Percentiles rank a stretch among this genome's conserved stretches.
Evolutionary conservation across 2,888 invertebrate genomes (phyloP).

Genomic region (Agapostemon virescens): DNA sequence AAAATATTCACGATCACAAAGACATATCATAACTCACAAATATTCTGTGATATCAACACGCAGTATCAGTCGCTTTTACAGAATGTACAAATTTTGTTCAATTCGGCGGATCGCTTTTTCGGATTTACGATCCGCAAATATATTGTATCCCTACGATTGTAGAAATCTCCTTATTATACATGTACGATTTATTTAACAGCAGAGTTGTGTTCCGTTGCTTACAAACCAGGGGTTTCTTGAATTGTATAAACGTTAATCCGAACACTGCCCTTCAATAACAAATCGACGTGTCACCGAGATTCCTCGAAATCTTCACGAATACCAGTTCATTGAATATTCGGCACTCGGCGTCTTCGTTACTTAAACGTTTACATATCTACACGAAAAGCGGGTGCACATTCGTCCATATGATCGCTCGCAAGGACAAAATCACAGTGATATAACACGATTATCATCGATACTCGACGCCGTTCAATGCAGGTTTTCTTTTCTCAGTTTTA

Average conservation of each 20-base stretch:
- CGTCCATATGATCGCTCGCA: conserved; percentile 41
- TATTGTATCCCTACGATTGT: conserved; percentile 19
- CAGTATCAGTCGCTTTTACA: conserved; percentile 24
- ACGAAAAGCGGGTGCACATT: conserved; percentile 45
- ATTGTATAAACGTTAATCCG: conserved; percentile 53
- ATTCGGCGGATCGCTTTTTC: conserved; percentile 23
- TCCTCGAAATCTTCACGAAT: conserved; percentile 25
- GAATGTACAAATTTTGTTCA: conserved; percentile 48
- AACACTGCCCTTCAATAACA: conserved; percentile 57
- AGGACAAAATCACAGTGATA: conserved; percentile 55
- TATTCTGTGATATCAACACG: conserved; percentile 20
- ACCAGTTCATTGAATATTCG: conserved; percentile 24
- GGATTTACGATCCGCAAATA: conserved; percentile 1
- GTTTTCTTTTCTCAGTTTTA: conserved; percentile 3
- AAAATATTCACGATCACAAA: conserved; percentile 43
- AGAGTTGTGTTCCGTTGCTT: conserved; percentile 33
- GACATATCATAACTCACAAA: conserved; percentile 17
- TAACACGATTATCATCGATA: conserved; percentile 17
- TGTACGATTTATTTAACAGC: conserved; percentile 58
- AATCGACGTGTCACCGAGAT: conserved; percentile 39
- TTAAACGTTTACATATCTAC: conserved; percentile 48
- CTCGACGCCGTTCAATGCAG: conserved; percentile 16
- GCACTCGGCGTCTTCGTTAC: conserved; percentile 31
- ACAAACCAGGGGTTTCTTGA: conserved; percentile 38
- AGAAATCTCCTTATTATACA: conserved; percentile 66